Base-by-base conservation (phyloP, 1,140 invertebrate genomes). In the Drosophila jambulina region DNA sequence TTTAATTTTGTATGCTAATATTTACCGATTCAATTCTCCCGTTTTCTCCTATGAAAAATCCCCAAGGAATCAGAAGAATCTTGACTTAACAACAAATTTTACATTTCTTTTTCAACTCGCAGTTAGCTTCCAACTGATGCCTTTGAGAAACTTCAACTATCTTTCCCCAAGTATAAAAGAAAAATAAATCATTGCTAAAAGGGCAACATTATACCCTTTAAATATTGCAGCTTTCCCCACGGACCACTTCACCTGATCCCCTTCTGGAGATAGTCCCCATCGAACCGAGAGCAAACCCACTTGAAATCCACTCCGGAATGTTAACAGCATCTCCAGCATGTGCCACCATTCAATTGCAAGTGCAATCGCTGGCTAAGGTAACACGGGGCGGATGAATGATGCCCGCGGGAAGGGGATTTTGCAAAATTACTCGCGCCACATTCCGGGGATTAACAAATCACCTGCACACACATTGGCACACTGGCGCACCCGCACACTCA, bases 401-500 rank as follows among this genome's bases (percentile, higher is more conserved):
- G 21, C 13, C 19, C 9, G 27, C 29, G 40, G 64, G 10, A 38
- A 43, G 56, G 46, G 46, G 65, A 58, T 15, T 17, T 72, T 74
- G 76, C n/a, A 68, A 68, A 65, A 68, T 82, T 69, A 80, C 61
- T 56, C 56, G 64, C 40, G 62, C 56, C 70, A 80, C 82, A 72
- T 79, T 86, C 85, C 78, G 63, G 79, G 74, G 58, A 64, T 88
- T 78, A 84, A 88, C 85, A 84, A 90, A 88, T 88, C 85, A 80
- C 76, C 84, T 68, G 59, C 45, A 76, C 25, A 69, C 40, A 36
- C 19, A 46, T 17, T 38, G n/a, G 15, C 49, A 38, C 48, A 32
- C 25, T 15, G 17, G 5, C n/a, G n/a, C 15, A 34, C 53, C 42
- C 40, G 38, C 40, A 59, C 45, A 40, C 65, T 68, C 80, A 68